phyloP scores from a whole-genome alignment of 1,140 invertebrate species.

The Nomia melanderi region DNA sequence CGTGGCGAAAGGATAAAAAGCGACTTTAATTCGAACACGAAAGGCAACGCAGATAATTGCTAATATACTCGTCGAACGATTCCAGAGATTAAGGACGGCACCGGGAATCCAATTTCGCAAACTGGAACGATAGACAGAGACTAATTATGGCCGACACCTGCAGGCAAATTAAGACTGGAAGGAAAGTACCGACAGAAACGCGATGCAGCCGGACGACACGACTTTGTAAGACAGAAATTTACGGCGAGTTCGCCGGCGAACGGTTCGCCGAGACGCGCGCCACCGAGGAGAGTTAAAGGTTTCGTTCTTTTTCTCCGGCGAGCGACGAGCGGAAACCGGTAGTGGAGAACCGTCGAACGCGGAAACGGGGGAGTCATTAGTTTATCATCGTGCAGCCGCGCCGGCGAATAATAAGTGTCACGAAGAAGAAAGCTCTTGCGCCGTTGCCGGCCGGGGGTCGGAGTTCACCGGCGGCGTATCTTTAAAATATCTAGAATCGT shows the following conservation, averaged over 20 bases:
- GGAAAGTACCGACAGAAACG: conserved; percentile 13
- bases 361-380: conserved; percentile 28
- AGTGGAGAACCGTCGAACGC: neutral
- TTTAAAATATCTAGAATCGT: conserved; percentile 29
- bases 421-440: conserved; percentile 45
- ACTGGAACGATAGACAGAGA: conserved; percentile 10
- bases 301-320: neutral
- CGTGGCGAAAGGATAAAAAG: no score
- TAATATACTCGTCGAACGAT: no score
- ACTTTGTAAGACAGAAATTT: conserved; percentile 12
- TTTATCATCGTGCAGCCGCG: neutral
- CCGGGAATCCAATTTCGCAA: neutral
- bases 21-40: no score
- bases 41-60: no score
- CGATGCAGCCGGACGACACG: neutral
- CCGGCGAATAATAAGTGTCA: conserved; percentile 42
- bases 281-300: neutral
- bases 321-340: conserved; percentile 20
- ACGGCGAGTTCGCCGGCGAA: neutral
- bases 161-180: conserved; percentile 35
- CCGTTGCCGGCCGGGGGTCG: conserved; percentile 12
- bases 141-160: neutral
- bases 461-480: conserved; percentile 31
- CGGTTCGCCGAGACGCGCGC: neutral
- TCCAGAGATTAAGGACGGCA: no score